Base-by-base conservation (phyloP, 2,113 vertebrate species). In the Phalacrocorax brasilianus region DNA sequence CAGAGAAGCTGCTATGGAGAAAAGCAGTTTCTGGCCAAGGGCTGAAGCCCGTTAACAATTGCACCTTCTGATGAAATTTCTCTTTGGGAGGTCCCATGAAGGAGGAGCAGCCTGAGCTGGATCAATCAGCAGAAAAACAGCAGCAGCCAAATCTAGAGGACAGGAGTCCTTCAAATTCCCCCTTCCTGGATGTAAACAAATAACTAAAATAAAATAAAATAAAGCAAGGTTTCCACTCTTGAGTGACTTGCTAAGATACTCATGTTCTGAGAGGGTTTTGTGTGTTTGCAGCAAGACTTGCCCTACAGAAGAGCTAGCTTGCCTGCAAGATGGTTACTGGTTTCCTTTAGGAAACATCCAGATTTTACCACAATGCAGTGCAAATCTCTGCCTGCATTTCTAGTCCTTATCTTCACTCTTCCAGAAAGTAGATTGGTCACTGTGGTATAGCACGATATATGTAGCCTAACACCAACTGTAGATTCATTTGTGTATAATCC, bases 401-500 rank as follows among this genome's bases (percentile, higher is more conserved):
- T 65, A 27, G 21, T 92, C 73, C 70, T 95, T 96, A 93, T 97
- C 91, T 86, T 58, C 73, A 32, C 70, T 92, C 62, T 70, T 70
- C 74, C 95, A 96, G 96, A 85, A 95, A 53, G 65, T 4, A 78
- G 68, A n/a, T 3, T 5, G 45, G 97, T 77, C 88, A 79, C 90
- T 76, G 74, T 27, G 68, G 88, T 67, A 73, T 7, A 62, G 63
- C 7, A 9, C 1, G 20, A 92, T 88, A 92, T 18, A 58, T 4
- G 0, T 1, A 86, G 52, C 52, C 92, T 75, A 81, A 63, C 76
- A 63, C n/a, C 88, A 83, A 21, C 50, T 50, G 40, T 2, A 85
- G 28, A 84, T 81, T 75, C 73, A 61, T 73, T 95, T 67, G 65
- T 71, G 66, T 47, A 42, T 81, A 96, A 97, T 95, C 91, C 73